phyloP scores from a whole-genome alignment of 2,797 vertebrate species.

The Syngnathus acus region DNA sequence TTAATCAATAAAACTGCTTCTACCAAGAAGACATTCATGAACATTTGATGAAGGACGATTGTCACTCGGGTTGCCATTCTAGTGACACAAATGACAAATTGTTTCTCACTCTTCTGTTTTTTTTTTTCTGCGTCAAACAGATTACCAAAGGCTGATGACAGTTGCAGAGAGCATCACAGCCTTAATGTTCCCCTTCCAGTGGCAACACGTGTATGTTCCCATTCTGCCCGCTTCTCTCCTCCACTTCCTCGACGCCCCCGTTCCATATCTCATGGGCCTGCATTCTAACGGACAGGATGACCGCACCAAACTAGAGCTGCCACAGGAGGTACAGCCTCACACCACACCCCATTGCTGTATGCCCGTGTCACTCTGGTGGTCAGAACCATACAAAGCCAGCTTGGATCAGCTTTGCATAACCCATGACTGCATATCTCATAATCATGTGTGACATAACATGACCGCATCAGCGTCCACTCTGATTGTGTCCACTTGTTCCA shows the following conservation, averaged over 20 bases:
- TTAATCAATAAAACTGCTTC: background rate
- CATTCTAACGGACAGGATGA: conserved; percentile 96
- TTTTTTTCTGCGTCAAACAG: conserved; percentile 57
- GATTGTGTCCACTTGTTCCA: background rate
- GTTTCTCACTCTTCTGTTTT: background rate
- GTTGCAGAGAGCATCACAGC: conserved; percentile 98
- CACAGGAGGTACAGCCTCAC: conserved; percentile 82
- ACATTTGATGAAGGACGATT: background rate
- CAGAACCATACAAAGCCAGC: background rate
- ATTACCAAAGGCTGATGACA: conserved; percentile 98
- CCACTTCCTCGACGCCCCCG: conserved; percentile 97
- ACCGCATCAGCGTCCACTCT: background rate
- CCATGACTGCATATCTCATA: background rate
- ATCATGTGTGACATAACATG: background rate
- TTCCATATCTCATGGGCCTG: conserved; percentile 98
- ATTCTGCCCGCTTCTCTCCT: conserved; percentile 96
- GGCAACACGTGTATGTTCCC: conserved; percentile 98
- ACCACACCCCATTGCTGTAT: background rate
- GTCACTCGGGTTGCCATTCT: background rate
- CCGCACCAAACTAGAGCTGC: conserved; percentile 91
- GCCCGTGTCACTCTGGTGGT: too few species aligned
- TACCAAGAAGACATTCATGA: too few species aligned
- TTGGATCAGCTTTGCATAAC: background rate
- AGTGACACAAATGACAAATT: conserved; percentile 14
- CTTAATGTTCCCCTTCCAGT: conserved; percentile 98